Percentiles rank a stretch among this genome's conserved stretches.
Conservation (phyloP, 2,113 vertebrate genomes). For the Chelonoidis abingdonii region DNA sequence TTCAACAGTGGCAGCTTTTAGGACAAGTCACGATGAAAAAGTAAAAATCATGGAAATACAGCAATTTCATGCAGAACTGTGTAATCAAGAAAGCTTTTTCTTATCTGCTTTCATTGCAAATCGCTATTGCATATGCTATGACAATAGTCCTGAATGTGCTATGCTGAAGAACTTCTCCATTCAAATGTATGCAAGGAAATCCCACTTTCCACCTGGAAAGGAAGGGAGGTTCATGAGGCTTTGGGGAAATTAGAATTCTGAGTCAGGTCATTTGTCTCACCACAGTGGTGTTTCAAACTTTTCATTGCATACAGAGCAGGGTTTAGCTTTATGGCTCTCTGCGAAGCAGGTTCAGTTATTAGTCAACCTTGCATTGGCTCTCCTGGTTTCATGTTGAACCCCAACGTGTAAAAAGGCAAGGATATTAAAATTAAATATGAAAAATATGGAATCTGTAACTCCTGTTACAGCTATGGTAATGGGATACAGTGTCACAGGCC, state of each 20-base stretch:
- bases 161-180: neutral
- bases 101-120: neutral
- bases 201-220: neutral
- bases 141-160: neutral
- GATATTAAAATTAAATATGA: neutral
- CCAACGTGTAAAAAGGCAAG: accelerated
- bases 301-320: neutral
- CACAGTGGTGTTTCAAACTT: neutral
- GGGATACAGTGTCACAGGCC: neutral
- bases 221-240: neutral
- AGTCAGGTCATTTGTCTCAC: neutral
- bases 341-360: neutral
- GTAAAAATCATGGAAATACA: neutral
- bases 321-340: neutral
- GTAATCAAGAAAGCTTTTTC: neutral
- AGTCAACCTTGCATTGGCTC: neutral
- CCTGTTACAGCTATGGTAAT: neutral
- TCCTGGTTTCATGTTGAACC: neutral
- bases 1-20: neutral
- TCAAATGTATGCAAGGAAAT: neutral
- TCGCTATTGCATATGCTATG: neutral
- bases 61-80: neutral
- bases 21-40: neutral
- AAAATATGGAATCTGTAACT: neutral
- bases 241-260: neutral